These are phyloP conservation scores for Drosophila mimica DNA, from an alignment of 2,888 invertebrate genomes.

Conservation along the genomic window DNA sequence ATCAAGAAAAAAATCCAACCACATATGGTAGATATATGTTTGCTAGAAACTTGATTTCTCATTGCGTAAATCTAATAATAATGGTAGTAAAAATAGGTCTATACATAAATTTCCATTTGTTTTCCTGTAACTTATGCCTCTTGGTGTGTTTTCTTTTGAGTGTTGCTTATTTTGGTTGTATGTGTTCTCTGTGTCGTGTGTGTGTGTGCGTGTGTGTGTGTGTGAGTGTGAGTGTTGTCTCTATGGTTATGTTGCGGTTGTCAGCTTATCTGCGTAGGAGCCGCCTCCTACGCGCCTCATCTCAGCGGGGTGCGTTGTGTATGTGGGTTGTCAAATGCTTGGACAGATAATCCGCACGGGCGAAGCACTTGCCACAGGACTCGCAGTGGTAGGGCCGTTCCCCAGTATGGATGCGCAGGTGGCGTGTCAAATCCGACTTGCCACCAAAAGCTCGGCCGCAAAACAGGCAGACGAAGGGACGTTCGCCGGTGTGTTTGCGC, in stretches of 20 bases:
- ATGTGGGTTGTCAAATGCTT: slow-evolving; percentile 96
- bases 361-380: slow-evolving; percentile 96
- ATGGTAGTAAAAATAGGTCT: slow-evolving; percentile 53
- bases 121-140: slow-evolving; percentile 71
- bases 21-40: slow-evolving; percentile 7
- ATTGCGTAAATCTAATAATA: slow-evolving; percentile 45
- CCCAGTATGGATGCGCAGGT: slow-evolving; percentile 94
- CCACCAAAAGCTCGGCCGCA: slow-evolving; percentile 95
- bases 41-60: slow-evolving; percentile 34
- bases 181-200: slow-evolving; percentile 23
- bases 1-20: slow-evolving; percentile 20
- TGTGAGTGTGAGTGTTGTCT: slow-evolving; percentile 23
- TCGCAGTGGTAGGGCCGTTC: slow-evolving; percentile 96
- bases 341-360: slow-evolving; percentile 94
- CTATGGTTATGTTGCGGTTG: slow-evolving; percentile 17
- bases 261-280: slow-evolving; percentile 85
- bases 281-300: slow-evolving; percentile 86
- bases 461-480: slow-evolving; percentile 95
- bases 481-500: slow-evolving; percentile 93
- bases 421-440: slow-evolving; percentile 94
- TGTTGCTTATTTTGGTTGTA: background rate
- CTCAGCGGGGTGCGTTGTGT: slow-evolving; percentile 89
- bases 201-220: slow-evolving; percentile 19
- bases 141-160: slow-evolving; percentile 38
- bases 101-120: slow-evolving; percentile 59